Evolutionary conservation across 2,113 vertebrate species (phyloP).

Genomic region (Syngnathus typhle): DNA sequence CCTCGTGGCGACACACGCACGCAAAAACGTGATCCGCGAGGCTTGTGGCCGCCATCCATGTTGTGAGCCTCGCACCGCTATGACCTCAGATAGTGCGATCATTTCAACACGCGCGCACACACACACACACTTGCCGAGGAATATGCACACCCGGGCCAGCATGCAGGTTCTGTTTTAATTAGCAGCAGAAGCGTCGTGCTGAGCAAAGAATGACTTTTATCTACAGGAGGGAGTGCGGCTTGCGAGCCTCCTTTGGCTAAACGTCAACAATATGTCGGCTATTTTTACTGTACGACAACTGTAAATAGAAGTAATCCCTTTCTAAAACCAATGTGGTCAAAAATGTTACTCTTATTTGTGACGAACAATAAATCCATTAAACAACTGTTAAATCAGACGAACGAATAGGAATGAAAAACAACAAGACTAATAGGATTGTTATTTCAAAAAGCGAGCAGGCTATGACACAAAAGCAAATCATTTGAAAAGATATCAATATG

Average conservation of each 20-base stretch:
- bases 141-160: slow-evolving; percentile 17
- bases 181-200: slow-evolving; percentile 39
- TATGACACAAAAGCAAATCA: too few relatives aligned
- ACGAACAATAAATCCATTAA: too few relatives aligned
- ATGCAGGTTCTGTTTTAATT: slow-evolving; percentile 73
- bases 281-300: too few relatives aligned
- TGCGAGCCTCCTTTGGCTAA: slow-evolving; percentile 44
- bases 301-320: too few relatives aligned
- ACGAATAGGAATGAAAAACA: not conserved
- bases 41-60: slow-evolving; percentile 57
- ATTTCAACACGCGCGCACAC: slow-evolving; percentile 16
- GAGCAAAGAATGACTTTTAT: slow-evolving; percentile 47
- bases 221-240: slow-evolving; percentile 49
- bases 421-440: not conserved
- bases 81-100: slow-evolving; percentile 31
- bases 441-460: not conserved
- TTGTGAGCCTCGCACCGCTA: slow-evolving; percentile 35
- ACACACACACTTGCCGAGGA: not conserved
- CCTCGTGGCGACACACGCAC: slow-evolving; percentile 30
- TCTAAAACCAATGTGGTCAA: too few relatives aligned
- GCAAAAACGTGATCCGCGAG: slow-evolving; percentile 35
- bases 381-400: too few relatives aligned
- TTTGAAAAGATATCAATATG: too few relatives aligned
- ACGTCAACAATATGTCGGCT: not conserved
- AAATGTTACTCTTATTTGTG: too few relatives aligned